Evolutionary conservation across 2,797 vertebrate species (phyloP).

Genomic region (Erethizon dorsatum): DNA sequence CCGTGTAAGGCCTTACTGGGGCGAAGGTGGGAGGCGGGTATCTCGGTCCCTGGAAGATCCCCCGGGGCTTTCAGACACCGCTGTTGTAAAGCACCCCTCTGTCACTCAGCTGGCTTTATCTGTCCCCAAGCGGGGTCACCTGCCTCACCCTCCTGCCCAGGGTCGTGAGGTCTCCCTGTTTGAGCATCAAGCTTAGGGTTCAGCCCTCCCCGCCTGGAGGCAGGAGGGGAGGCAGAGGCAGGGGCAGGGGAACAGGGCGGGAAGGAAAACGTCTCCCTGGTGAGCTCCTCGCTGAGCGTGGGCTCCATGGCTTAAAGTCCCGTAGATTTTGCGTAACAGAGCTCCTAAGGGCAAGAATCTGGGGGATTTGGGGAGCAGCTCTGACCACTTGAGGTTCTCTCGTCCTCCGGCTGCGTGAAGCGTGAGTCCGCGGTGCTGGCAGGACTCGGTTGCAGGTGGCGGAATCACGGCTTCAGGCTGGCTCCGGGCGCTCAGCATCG

Average conservation of each 20-base stretch:
- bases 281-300: not conserved
- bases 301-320: not conserved
- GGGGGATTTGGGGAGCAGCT: not conserved
- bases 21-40: no score
- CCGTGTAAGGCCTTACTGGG: not conserved
- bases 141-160: not conserved
- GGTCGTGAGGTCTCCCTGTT: not conserved
- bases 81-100: not conserved
- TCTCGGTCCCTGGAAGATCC: not conserved
- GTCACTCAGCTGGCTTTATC: not conserved
- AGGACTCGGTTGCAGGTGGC: not conserved
- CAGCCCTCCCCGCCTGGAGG: not conserved
- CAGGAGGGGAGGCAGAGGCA: not conserved
- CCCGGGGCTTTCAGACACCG: not conserved
- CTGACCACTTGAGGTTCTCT: not conserved
- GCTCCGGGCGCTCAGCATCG: not conserved
- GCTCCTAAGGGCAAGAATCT: no score
- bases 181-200: not conserved
- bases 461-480: not conserved
- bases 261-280: not conserved
- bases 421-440: fast-evolving
- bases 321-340: no score
- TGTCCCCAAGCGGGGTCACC: not conserved
- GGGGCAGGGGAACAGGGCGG: not conserved
- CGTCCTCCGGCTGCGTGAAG: not conserved